Percentiles rank a stretch among this genome's conserved stretches.
Conservation (phyloP, 2,888 invertebrate species). For the Ceramica pisi region DNA sequence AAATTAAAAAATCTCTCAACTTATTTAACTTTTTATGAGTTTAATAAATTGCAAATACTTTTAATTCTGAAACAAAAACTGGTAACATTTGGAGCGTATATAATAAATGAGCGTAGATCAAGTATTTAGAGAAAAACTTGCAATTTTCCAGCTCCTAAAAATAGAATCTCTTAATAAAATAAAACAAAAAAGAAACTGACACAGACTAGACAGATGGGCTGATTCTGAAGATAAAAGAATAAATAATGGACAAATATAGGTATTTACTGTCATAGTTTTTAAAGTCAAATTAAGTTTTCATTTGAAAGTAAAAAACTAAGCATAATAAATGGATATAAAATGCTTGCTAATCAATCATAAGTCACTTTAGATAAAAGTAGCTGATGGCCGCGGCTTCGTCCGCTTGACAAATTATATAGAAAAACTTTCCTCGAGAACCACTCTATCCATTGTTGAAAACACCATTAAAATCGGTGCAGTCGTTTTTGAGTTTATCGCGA, state of each 20-base stretch:
- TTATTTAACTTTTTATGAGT: conserved; percentile 1
- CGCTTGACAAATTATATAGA: no score
- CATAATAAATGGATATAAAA: no score
- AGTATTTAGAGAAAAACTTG: conserved; percentile 1
- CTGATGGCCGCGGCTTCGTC: no score
- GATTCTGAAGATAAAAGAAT: conserved; percentile 19
- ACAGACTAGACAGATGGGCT: conserved; percentile 22
- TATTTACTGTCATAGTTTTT: conserved; percentile 5
- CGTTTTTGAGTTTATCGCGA: no score
- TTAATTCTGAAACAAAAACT: not conserved
- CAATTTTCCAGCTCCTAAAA: not conserved
- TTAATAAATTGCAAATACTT: conserved; percentile 1
- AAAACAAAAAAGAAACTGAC: conserved; percentile 32
- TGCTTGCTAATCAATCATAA: no score
- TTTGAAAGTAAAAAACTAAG: not conserved
- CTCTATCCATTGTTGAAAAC: no score
- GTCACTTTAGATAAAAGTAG: no score
- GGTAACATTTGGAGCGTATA: conserved; percentile 5
- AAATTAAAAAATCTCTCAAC: no score
- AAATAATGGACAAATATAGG: not conserved
- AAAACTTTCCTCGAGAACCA: no score
- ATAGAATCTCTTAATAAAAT: conserved; percentile 1
- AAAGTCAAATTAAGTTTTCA: not conserved
- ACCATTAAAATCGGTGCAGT: no score
- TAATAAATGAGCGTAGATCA: conserved; percentile 15